Evolutionary conservation across 2,888 invertebrate species (phyloP).

Genomic region (Orchesellides sinensis): DNA sequence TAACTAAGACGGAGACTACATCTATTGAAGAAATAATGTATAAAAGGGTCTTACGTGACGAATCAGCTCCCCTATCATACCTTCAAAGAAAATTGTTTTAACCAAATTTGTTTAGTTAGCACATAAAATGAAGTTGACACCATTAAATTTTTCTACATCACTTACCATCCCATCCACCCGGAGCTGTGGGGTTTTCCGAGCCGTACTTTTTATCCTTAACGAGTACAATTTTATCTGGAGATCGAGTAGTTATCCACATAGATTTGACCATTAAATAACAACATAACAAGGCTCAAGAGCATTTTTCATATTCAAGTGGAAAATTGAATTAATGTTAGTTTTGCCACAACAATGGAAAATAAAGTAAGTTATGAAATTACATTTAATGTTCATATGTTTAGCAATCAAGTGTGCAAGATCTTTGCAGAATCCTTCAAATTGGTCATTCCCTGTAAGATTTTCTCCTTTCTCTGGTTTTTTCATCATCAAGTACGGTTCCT

Average conservation of each 20-base stretch:
- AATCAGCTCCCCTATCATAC: slow-evolving; percentile 73
- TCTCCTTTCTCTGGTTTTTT: slow-evolving; percentile 83
- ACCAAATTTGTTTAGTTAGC: not conserved
- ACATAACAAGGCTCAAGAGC: not conserved
- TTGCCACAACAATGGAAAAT: too few species aligned
- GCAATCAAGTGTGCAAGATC: slow-evolving; percentile 84
- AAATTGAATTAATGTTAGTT: too few species aligned
- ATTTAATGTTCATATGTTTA: slow-evolving; percentile 88
- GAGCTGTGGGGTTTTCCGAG: slow-evolving; percentile 84
- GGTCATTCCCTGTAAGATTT: slow-evolving; percentile 83
- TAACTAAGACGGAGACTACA: too few species aligned
- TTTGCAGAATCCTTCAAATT: slow-evolving; percentile 89
- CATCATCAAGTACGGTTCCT: slow-evolving; percentile 92
- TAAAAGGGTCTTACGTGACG: slow-evolving; percentile 70
- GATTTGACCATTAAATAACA: not conserved
- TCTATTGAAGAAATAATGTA: not conserved
- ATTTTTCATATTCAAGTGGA: not conserved
- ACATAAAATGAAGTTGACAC: not conserved
- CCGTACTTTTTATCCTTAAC: slow-evolving; percentile 93
- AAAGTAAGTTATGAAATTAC: too few species aligned
- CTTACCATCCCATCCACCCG: slow-evolving; percentile 90
- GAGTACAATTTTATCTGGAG: slow-evolving; percentile 87
- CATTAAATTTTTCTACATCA: slow-evolving; percentile 79
- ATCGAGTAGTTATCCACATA: not conserved
- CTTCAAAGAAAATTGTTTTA: slow-evolving; percentile 19